Conservation (phyloP, 2,888 invertebrate genomes). For the Troglohyphantes excavatus region DNA sequence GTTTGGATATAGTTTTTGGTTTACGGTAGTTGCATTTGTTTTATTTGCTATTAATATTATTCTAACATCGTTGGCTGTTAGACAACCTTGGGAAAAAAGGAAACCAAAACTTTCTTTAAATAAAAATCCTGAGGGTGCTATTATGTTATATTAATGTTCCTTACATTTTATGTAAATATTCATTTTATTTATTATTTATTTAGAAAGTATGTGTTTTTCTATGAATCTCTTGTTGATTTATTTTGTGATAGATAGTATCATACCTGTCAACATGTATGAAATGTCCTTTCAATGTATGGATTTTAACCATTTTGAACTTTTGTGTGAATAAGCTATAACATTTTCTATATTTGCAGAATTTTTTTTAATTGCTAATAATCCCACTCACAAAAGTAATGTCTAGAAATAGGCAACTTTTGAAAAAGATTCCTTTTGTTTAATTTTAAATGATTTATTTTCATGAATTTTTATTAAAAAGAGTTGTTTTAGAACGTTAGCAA, state of each 20-base stretch:
- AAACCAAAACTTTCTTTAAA: slow-evolving; percentile 87
- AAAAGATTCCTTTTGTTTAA: no score
- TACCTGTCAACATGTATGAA: no score
- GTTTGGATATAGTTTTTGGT: slow-evolving; percentile 94
- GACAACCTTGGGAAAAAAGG: slow-evolving; percentile 86
- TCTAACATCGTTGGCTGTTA: slow-evolving; percentile 88
- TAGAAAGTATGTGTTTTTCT: background rate
- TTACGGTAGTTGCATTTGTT: slow-evolving; percentile 88
- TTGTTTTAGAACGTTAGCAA: no score
- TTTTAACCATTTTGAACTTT: no score
- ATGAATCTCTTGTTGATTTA: slow-evolving; percentile 1
- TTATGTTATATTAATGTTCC: slow-evolving; percentile 88
- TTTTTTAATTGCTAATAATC: no score
- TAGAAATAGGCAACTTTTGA: no score
- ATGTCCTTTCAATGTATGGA: no score
- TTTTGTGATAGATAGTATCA: background rate
- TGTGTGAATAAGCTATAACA: no score
- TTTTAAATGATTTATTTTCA: no score
- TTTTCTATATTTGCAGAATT: no score
- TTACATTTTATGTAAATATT: slow-evolving; percentile 10
- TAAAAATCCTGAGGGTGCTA: slow-evolving; percentile 86
- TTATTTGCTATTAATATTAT: slow-evolving; percentile 89
- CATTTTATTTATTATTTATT: slow-evolving; percentile 23
- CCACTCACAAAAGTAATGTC: no score
- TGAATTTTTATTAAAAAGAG: no score